Base-by-base conservation (phyloP, 92 coral and sea anemone genomes). In the Parazoanthus swiftii region DNA sequence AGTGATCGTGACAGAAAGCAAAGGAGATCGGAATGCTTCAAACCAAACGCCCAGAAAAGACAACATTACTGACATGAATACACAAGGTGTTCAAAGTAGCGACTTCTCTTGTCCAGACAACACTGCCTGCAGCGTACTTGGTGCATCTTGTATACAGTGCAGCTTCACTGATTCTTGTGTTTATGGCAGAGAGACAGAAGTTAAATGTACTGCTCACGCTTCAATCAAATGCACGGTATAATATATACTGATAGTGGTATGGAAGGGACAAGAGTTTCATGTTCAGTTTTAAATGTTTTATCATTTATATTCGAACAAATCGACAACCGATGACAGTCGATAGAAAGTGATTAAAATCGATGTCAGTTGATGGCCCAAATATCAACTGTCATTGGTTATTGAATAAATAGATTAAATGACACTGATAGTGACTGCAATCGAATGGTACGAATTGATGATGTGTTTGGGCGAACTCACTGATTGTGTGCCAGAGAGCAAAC, bases 111-210 rank as follows among this genome's bases (percentile, higher is more conserved):
- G 95, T 74, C 95, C 95, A 9, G 95, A 93, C 63, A 91, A 91
- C 9, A 81, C 82, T 16, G 48, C 85, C 16, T 95, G 98, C 78
- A 89, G 87, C 37, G 80, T 74, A 77, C 93, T 95, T 11, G 93
- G 94, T 37, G 94, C 92, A 51, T 93, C 98, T 51, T 95, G 98
- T 81, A 86, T 95, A 48, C 81, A 85, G 4, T 95, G 96, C 89
- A 75, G 75, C 21, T 86, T 74, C 63, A 88, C 85, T 33, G 82
- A 91, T 74, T 86, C 95, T 43, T 97, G 99, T 81, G 89, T 86
- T 44, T 95, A 97, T 90, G 99, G 99, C 15, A 79, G 93, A 74
- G 93, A 94, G 4, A 81, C 90, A 10, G 82, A 89, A 59, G 98
- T 92, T 35, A 77, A 92, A 23, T 97, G 99, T 76, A 89, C 65